Percentiles rank a stretch among this genome's conserved stretches.
Evolutionary conservation across 2,797 vertebrate species (phyloP).

Genomic region (Oophaga sylvatica): DNA sequence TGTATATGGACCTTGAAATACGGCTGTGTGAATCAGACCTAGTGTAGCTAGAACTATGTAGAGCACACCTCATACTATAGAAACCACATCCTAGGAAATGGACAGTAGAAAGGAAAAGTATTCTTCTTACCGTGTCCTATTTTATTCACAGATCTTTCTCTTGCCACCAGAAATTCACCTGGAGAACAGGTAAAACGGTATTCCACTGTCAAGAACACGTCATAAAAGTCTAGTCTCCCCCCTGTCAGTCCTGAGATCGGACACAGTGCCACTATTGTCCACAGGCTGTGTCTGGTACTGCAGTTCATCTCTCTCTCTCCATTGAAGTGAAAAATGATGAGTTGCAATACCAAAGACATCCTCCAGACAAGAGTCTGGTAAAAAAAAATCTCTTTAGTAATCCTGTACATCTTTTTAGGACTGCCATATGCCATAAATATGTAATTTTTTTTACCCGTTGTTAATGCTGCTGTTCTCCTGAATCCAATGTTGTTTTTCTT

Average conservation of each 20-base stretch:
- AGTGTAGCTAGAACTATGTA: not conserved
- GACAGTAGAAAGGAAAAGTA: not conserved
- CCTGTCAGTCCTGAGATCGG: too few species aligned
- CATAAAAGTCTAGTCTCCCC: too few species aligned
- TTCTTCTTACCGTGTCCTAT: constrained; percentile 88
- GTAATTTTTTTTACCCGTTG: too few species aligned
- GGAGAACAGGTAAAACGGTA: constrained; percentile 54
- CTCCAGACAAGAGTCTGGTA: too few species aligned
- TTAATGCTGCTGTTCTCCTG: too few species aligned
- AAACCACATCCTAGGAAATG: not conserved
- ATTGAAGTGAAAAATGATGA: not conserved
- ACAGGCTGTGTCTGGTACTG: not conserved
- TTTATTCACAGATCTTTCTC: constrained; percentile 88
- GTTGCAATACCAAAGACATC: not conserved
- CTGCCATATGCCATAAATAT: too few species aligned
- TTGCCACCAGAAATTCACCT: constrained; percentile 87
- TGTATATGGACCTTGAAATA: too few species aligned
- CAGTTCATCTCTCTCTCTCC: not conserved
- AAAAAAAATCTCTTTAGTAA: not conserved
- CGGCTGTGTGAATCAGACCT: too few species aligned
- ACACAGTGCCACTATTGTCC: not conserved
- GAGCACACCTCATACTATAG: not conserved
- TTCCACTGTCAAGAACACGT: not conserved
- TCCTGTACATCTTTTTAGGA: not conserved
- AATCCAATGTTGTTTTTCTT: too few species aligned